Base-by-base conservation (phyloP, 1,140 invertebrate species). In the Pseudomyrmex dendroicus region DNA sequence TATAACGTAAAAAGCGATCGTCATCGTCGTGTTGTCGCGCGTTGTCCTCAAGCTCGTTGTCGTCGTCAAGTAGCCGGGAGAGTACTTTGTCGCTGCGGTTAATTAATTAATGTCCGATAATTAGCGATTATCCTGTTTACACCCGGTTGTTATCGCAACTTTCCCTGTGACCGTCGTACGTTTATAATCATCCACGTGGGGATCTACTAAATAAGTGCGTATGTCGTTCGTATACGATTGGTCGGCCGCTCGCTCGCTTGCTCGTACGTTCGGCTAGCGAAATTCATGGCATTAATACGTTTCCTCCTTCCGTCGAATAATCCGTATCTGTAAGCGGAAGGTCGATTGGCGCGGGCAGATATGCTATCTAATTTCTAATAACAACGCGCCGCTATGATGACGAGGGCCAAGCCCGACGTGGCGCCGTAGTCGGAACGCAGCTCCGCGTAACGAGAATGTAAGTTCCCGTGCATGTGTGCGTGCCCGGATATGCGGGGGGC, bases 31-130 rank as follows among this genome's bases (percentile, higher is more conserved):
- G 73, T 56, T 82, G 56, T 85, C 57, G 78, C 35, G n/a, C 63
- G 50, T 57, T 12, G 20, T 63, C 22, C 68, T 73, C 46, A 59
- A 12, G 17, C 70, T 22, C 52, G 35, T 54, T 10, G 13, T 10
- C 46, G 5, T 20, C 66, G 52, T 20, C 67, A 52, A 67, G 15
- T 35, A 54, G 57, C 54, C 61, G 83, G 12, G 12, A 68, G 83
- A 80, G 25, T 63, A 77, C 73, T 66, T 64, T 64, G 80, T 52
- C 77, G 72, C 59, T 0, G 50, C 72, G 17, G 74, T 22, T 85
- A 88, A 88, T 88, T 88, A 89, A 86, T 89, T 89, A 89, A 86
- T 74, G 77, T 17, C 17, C 59, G 77, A 89, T 89, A 89, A 89
- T 89, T 82, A 89, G 73, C 85, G 70, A 89, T 86, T 82, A 82